phyloP scores from a whole-genome alignment of 2,888 invertebrate genomes.

The Drosophila peninsularis region DNA sequence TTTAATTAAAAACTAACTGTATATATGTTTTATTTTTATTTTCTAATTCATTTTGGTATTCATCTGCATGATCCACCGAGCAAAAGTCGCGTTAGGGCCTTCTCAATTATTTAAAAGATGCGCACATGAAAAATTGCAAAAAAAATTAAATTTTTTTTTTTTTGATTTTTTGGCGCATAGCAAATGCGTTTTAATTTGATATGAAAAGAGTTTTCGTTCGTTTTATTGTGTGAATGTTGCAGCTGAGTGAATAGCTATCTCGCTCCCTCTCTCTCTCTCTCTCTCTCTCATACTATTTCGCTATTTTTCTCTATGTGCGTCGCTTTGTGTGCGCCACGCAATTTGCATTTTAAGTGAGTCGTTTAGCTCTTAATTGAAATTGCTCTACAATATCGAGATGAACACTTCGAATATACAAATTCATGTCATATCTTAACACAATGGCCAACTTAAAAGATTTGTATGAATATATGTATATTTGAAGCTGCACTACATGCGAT shows the following conservation, averaged over 20 bases:
- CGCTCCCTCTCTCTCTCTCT: neutral
- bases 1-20: too few species aligned
- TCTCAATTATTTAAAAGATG: conserved; percentile 55
- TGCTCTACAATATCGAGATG: conserved; percentile 51
- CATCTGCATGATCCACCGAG: neutral
- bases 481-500: conserved; percentile 7
- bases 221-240: conserved; percentile 32
- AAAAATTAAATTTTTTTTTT: conserved; percentile 13
- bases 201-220: conserved; percentile 37
- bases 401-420: conserved; percentile 53
- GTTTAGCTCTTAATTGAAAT: conserved; percentile 74
- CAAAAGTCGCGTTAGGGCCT: conserved; percentile 16
- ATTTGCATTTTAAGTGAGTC: conserved; percentile 80
- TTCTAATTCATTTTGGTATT: neutral
- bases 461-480: neutral
- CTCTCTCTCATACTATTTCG: neutral
- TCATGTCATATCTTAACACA: conserved; percentile 29
- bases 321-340: conserved; percentile 52
- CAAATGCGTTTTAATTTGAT: conserved; percentile 35
- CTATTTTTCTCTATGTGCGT: conserved; percentile 24
- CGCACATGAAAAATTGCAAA: conserved; percentile 7
- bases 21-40: neutral
- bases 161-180: conserved; percentile 34
- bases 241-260: conserved; percentile 32
- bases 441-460: neutral